Evolutionary conservation across 2,113 vertebrate species (phyloP).

Genomic region (Australoheros scitulus): DNA sequence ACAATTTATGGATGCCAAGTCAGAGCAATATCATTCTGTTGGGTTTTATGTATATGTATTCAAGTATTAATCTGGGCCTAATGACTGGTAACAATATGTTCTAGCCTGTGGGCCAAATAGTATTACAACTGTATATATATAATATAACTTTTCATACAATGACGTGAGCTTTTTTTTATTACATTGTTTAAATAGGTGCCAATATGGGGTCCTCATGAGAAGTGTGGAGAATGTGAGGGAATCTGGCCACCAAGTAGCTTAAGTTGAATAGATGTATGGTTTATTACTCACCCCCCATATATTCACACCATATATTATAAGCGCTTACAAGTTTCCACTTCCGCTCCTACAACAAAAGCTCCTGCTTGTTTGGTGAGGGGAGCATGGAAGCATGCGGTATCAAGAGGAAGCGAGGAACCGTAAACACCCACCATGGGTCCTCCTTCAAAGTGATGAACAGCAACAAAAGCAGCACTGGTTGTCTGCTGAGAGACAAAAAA

Average conservation of each 20-base stretch:
- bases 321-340: conserved; percentile 53
- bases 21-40: conserved; percentile 59
- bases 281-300: conserved; percentile 52
- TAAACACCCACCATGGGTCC: conserved; percentile 80
- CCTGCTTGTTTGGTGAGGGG: conserved; percentile 42
- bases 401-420: conserved; percentile 70
- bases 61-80: conserved; percentile 69
- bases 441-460: conserved; percentile 74
- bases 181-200: conserved; percentile 49
- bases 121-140: conserved; percentile 50
- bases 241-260: conserved; percentile 17
- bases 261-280: conserved; percentile 39
- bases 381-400: conserved; percentile 63
- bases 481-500: conserved; percentile 75
- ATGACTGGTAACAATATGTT: conserved; percentile 71
- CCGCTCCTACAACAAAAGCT: conserved; percentile 52
- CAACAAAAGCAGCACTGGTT: conserved; percentile 71
- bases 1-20: conserved; percentile 78
- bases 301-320: conserved; percentile 55
- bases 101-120: conserved; percentile 48
- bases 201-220: conserved; percentile 42
- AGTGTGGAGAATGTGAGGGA: conserved; percentile 11
- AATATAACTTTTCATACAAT: conserved; percentile 45
- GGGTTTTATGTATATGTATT: conserved; percentile 52
- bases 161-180: conserved; percentile 46